phyloP scores from a whole-genome alignment of 2,113 vertebrate genomes.

The Vireo altiloquus region DNA sequence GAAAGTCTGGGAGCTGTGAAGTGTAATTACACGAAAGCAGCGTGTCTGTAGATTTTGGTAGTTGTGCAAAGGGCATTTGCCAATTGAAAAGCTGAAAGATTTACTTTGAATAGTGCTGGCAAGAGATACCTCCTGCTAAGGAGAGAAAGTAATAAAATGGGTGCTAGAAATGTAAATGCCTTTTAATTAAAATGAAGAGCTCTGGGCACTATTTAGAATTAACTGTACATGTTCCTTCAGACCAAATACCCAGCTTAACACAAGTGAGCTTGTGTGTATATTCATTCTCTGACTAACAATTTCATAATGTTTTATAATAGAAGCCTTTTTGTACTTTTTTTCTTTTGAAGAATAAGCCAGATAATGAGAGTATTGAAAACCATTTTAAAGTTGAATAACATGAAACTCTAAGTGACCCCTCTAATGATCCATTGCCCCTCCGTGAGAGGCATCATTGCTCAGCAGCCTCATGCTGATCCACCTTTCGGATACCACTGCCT shows the following conservation, averaged over 20 bases:
- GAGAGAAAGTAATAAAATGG: background rate
- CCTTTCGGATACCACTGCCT: background rate
- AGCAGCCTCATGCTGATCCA: background rate
- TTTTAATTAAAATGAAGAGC: background rate
- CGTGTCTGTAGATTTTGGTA: accelerated
- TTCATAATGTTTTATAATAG: background rate
- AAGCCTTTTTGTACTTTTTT: background rate
- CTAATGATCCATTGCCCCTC: background rate
- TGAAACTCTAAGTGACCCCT: background rate
- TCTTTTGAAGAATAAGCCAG: background rate
- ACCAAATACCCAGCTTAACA: background rate
- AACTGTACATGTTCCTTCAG: background rate
- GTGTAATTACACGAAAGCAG: background rate
- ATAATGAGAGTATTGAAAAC: background rate
- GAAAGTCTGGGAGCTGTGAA: background rate
- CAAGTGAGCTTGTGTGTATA: background rate
- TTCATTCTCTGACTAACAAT: background rate
- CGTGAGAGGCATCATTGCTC: accelerated
- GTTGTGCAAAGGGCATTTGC: background rate
- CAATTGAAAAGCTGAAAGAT: background rate
- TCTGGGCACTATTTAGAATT: background rate
- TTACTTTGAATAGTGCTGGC: background rate
- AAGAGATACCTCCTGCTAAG: background rate
- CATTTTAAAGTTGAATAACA: background rate
- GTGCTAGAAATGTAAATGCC: background rate